Percentiles rank a stretch among this genome's conserved stretches.
phyloP scores from a whole-genome alignment of 2,888 invertebrate species.

The Pedicia rivosa region DNA sequence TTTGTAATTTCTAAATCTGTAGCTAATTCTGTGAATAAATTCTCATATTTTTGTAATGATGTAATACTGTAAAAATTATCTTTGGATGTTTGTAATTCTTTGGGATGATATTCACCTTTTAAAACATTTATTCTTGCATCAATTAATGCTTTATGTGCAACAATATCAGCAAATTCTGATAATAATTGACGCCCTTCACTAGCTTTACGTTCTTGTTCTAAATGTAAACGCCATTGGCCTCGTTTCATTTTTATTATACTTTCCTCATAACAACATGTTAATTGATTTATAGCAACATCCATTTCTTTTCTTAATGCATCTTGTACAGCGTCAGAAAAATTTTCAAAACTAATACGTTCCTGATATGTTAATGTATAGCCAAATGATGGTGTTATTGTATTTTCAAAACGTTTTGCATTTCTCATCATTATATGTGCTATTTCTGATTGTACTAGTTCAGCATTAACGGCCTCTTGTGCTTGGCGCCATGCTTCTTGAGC shows the following conservation, averaged over 20 bases:
- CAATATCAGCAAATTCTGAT: slow-evolving; percentile 50
- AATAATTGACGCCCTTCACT: slow-evolving; percentile 35
- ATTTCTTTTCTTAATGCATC: slow-evolving; percentile 54
- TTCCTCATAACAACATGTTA: slow-evolving; percentile 49
- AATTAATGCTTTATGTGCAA: slow-evolving; percentile 57
- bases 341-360: slow-evolving; percentile 52
- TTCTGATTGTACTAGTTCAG: slow-evolving; percentile 60
- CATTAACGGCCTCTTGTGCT: slow-evolving; percentile 57
- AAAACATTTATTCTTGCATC: slow-evolving; percentile 59
- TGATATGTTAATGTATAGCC: slow-evolving; percentile 48
- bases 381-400: slow-evolving; percentile 35
- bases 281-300: slow-evolving; percentile 49
- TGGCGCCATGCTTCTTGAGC: slow-evolving; percentile 60
- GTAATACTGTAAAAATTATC: slow-evolving; percentile 15
- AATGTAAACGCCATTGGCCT: slow-evolving; percentile 30
- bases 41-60: slow-evolving; percentile 23
- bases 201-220: slow-evolving; percentile 33
- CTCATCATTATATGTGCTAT: slow-evolving; percentile 55
- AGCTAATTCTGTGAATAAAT: slow-evolving; percentile 23
- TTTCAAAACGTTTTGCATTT: slow-evolving; percentile 53
- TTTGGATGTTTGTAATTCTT: slow-evolving; percentile 2
- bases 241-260: slow-evolving; percentile 41
- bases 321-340: slow-evolving; percentile 60
- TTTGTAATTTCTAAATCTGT: slow-evolving; percentile 21
- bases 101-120: slow-evolving; percentile 34